phyloP scores from a whole-genome alignment of 2,888 invertebrate genomes.

The Parnassius smintheus region DNA sequence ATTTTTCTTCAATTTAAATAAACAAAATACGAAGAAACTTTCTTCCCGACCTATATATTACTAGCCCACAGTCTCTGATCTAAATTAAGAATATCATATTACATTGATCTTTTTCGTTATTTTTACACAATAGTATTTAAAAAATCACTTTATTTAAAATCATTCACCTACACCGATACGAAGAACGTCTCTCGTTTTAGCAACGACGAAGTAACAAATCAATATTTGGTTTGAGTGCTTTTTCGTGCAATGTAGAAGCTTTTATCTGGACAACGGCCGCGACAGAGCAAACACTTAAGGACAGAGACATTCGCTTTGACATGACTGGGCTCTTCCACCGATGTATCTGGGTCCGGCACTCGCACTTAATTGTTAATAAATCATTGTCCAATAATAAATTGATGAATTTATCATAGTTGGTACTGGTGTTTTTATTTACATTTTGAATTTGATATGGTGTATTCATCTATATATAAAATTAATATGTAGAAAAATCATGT shows the following conservation, averaged over 20 bases:
- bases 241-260: slow-evolving; percentile 80
- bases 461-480: too few relatives aligned
- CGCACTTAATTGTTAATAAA: slow-evolving; percentile 2
- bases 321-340: slow-evolving; percentile 50
- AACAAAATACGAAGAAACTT: too few relatives aligned
- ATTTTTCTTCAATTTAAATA: too few relatives aligned
- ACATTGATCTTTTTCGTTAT: not conserved
- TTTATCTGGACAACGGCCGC: slow-evolving; percentile 80
- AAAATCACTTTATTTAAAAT: slow-evolving; percentile 17
- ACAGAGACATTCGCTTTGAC: slow-evolving; percentile 75
- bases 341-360: not conserved
- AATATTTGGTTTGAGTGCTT: slow-evolving; percentile 81
- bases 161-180: slow-evolving; percentile 13
- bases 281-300: slow-evolving; percentile 72
- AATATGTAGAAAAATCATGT: too few relatives aligned
- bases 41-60: too few relatives aligned
- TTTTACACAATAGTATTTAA: not conserved
- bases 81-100: too few relatives aligned
- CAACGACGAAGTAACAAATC: slow-evolving; percentile 77
- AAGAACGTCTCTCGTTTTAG: slow-evolving; percentile 66
- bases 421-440: too few relatives aligned
- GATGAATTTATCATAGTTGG: too few relatives aligned
- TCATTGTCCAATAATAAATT: too few relatives aligned
- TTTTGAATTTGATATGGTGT: too few relatives aligned
- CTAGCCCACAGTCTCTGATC: too few relatives aligned